Base-by-base conservation (phyloP, 2,113 vertebrate species). In the Cepphus grylle region DNA sequence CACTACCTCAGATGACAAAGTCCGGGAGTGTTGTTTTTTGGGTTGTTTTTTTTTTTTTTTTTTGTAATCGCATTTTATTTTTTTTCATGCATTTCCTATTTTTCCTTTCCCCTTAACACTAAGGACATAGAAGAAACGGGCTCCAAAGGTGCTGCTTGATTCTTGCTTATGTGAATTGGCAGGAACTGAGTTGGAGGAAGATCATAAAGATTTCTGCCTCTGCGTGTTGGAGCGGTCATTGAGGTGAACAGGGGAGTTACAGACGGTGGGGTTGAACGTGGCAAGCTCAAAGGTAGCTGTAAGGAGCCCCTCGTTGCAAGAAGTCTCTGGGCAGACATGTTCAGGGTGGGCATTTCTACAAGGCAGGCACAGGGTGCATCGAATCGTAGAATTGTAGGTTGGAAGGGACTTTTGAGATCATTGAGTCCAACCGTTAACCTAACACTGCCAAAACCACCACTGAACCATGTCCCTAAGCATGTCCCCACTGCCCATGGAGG, bases 211-310 rank as follows among this genome's bases (percentile, higher is more conserved):
- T 82, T 56, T 69, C 65, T 71, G 69, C 56, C 77, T 74, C 16
- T 1, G 1, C 0, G 1, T n/a, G 43, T 83, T 42, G 42, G 63
- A 52, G 27, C 1, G 1, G 36, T 70, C 4, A 10, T 45, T 40
- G n/a, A 25, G 17, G 18, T 67, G 32, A 59, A 20, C 79, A 59
- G 19, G n/a, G 40, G 27, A 36, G 11, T 23, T 59, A 45, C 9
- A 16, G 8, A 14, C 0, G 0, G 18, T 4, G 25, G 30, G 23
- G 7, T 38, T 65, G 62, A 77, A 38, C 0, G 2, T 8, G 22
- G 19, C 36, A 36, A 20, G 49, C 43, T 49, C 0, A 1, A 12
- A 77, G 61, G 52, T 53, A 81, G 15, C 69, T 13, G 0, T 3
- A 18, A 67, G 45, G 61, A 93, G 5, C 66, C 15, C 12, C 14